Evolutionary conservation across 2,888 invertebrate genomes (phyloP), one percentile per base, ranked within the genome.

Genomic region (Lagria hirta): DNA sequence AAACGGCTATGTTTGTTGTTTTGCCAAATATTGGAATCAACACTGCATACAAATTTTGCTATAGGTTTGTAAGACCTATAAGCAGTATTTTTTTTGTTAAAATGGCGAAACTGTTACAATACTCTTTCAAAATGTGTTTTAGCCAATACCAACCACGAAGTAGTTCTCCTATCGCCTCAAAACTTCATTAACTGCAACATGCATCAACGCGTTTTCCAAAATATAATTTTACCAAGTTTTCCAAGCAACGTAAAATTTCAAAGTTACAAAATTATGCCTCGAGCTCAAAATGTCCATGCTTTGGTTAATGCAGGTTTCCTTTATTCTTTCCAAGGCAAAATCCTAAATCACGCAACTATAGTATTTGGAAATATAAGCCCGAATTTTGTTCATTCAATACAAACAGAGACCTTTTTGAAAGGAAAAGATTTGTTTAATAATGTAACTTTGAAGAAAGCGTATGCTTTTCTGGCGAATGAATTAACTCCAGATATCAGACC

Each of bases 271-370:
- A 78, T 86, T 38, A 82, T 82, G 76, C 78, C 82, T 2, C 71
- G 84, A 32, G 75, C 81, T 2, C 82, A 83, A 69, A 84, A 83
- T 57, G 79, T 84, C 0, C 84, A 84, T 52, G 85, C 86, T 0
- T 79, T 81, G 55, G 82, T 87, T 0, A 85, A 86, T 55, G 83
- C 82, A 11, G 86, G 78, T 2, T 85, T 86, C 60, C 68, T 81
- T 0, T 78, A 83, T 46, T 75, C 79, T 59, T 65, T 84, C 33
- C 61, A 71, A 51, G 16, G 71, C 46, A 57, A 76, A 26, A 61
- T 72, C 10, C 62, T 78, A 1, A 48, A 65, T 12, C 71, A 72
- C 0, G 78, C 81, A 0, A 75, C 70, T 4, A 75, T 87, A 24
- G 79, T 83, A 13, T 84, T 74, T 59, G 85, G 84, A 1, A 80